phyloP scores from a whole-genome alignment of 2,113 vertebrate species.

The Cololabis saira region DNA sequence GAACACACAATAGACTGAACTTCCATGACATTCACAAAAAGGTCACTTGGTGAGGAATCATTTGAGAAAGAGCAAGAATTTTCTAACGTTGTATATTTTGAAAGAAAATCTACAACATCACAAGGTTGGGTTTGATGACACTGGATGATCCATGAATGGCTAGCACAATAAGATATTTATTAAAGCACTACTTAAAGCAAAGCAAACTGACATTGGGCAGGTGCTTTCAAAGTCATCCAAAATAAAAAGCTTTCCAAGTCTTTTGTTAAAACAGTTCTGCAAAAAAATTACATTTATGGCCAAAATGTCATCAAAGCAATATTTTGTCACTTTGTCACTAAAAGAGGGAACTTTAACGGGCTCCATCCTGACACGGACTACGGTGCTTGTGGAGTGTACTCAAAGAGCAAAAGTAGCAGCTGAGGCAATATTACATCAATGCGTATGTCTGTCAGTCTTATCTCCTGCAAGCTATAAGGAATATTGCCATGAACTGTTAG shows the following conservation, averaged over 20 bases:
- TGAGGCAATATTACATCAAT: constrained; percentile 1
- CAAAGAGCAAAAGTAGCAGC: not conserved
- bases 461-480: not conserved
- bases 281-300: not conserved
- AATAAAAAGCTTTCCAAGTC: not conserved
- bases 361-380: too few species aligned
- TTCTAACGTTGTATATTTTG: too few species aligned
- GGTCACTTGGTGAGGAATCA: too few species aligned
- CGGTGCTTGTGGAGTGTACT: too few species aligned
- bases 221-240: not conserved
- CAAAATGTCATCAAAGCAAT: not conserved
- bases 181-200: not conserved
- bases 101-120: too few species aligned
- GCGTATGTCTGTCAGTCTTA: not conserved
- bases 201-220: not conserved
- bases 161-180: not conserved
- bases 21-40: too few species aligned
- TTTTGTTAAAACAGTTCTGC: not conserved
- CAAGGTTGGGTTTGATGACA: too few species aligned
- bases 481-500: too few species aligned
- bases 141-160: not conserved
- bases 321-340: not conserved
- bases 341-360: not conserved
- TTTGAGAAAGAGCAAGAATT: too few species aligned
- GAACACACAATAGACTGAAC: too few species aligned